phyloP scores from a whole-genome alignment of 2,113 vertebrate species.

The Odocoileus virginianus region DNA sequence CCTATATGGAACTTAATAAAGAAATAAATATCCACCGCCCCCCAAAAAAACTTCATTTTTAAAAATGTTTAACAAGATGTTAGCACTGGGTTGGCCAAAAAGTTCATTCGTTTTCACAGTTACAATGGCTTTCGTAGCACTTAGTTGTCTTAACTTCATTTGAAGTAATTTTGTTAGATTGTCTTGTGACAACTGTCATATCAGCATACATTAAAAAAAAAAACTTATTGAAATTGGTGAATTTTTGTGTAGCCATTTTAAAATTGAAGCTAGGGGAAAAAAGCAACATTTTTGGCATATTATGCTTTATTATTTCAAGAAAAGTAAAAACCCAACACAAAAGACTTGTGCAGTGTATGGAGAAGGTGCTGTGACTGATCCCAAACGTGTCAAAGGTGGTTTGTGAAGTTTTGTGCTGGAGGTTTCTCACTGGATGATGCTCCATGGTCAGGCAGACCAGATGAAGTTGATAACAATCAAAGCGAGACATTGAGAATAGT shows the following conservation, averaged over 20 bases:
- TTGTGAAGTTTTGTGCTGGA: background rate
- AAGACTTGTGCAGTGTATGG: background rate
- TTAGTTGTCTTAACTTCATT: background rate
- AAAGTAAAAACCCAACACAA: background rate
- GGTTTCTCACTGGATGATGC: background rate
- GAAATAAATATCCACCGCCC: background rate
- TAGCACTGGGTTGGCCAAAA: background rate
- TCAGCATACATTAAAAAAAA: background rate
- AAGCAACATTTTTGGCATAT: background rate
- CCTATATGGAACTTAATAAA: background rate
- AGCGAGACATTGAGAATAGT: background rate
- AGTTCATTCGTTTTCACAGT: background rate
- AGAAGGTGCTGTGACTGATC: background rate
- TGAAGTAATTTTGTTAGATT: background rate
- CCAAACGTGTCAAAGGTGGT: background rate
- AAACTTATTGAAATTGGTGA: background rate
- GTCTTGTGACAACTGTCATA: background rate
- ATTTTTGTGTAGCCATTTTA: background rate
- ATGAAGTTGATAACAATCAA: background rate
- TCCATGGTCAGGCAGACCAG: background rate
- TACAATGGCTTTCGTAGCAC: background rate
- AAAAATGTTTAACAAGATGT: background rate
- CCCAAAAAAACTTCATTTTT: background rate
- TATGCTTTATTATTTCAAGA: background rate
- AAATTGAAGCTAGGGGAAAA: background rate